Base-by-base conservation (phyloP, 2,888 invertebrate genomes). In the Drosophila leonis region DNA sequence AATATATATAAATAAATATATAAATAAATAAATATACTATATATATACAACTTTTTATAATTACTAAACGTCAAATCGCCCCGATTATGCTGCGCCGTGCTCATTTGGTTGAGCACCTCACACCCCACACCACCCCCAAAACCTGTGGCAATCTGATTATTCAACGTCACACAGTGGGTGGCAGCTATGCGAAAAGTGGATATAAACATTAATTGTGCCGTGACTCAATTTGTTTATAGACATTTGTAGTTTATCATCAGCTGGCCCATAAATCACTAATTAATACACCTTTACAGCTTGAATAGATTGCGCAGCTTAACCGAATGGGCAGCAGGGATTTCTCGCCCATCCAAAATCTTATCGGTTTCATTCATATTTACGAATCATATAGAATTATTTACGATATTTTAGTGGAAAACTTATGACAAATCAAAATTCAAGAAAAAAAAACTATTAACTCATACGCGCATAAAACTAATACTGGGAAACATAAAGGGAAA, bases 221-320 rank as follows among this genome's bases (percentile, higher is more conserved):
- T 75, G 76, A 75, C 76, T 75, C 74, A 70, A 70, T 49, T 39
- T 18, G 33, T 33, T 55, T 33, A 54, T 18, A 13, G 39, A 4
- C 35, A 52, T 6, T 15, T 51, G 13, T 20, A 24, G 24, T 41
- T 59, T 68, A 74, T 74, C 64, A 46, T 1, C 24, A 24, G 42
- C 33, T 41, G 62, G 46, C 37, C 54, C 63, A 44, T 18, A 37
- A 42, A 33, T 33, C 31, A 29, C 49, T 33, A 42, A 29, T 49
- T 56, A 24, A 35, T 37, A 33, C 31, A 20, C 18, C 35, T 46
- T n/a, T 52, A 31, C 39, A 8, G 44, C 15, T 46, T 46, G 44
- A 13, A 13, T 24, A 13, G 46, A 46, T 27, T 46, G 44, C 24
- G 44, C 4, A 7, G 24, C 44, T 46, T 24, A 44, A 7, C 24